phyloP scores from a whole-genome alignment of 1,140 invertebrate genomes.

The Drosophila willistoni region DNA sequence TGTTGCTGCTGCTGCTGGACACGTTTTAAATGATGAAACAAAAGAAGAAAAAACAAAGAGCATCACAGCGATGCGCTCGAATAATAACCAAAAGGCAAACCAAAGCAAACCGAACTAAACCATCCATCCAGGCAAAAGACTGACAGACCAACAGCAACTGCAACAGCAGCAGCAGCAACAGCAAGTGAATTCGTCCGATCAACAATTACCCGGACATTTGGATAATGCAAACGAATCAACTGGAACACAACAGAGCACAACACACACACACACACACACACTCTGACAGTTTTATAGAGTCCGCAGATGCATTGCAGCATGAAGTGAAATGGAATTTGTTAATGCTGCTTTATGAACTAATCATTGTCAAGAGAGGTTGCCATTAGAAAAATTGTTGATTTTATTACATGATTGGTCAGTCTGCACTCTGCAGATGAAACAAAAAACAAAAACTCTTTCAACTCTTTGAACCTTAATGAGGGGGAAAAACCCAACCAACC shows the following conservation, averaged over 20 bases:
- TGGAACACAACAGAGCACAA: slow-evolving; percentile 34
- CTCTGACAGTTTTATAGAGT: neutral
- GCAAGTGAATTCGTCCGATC: slow-evolving; percentile 64
- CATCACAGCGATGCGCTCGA: slow-evolving; percentile 63
- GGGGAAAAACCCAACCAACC: slow-evolving; percentile 27
- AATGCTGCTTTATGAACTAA: slow-evolving; percentile 50
- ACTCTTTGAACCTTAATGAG: slow-evolving; percentile 39
- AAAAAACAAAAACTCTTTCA: slow-evolving; percentile 35
- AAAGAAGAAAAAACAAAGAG: slow-evolving; percentile 46
- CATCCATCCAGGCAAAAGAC: neutral
- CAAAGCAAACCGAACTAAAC: slow-evolving; percentile 6
- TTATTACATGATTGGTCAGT: slow-evolving; percentile 58
- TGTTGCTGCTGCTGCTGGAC: slow-evolving; percentile 54
- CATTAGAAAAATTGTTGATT: slow-evolving; percentile 22
- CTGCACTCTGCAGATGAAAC: slow-evolving; percentile 17
- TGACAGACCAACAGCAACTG: neutral
- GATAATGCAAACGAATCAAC: slow-evolving; percentile 62
- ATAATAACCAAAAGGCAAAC: slow-evolving; percentile 37
- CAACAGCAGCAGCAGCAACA: slow-evolving; percentile 12
- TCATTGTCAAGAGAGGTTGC: slow-evolving; percentile 51
- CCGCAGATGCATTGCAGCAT: slow-evolving; percentile 47
- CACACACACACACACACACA: slow-evolving; percentile 5
- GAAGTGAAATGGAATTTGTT: slow-evolving; percentile 25
- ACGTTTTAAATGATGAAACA: slow-evolving; percentile 74
- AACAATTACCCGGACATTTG: slow-evolving; percentile 71